Evolutionary conservation across 2,888 invertebrate genomes (phyloP).

Genomic region (Polyommatus iphigenia): DNA sequence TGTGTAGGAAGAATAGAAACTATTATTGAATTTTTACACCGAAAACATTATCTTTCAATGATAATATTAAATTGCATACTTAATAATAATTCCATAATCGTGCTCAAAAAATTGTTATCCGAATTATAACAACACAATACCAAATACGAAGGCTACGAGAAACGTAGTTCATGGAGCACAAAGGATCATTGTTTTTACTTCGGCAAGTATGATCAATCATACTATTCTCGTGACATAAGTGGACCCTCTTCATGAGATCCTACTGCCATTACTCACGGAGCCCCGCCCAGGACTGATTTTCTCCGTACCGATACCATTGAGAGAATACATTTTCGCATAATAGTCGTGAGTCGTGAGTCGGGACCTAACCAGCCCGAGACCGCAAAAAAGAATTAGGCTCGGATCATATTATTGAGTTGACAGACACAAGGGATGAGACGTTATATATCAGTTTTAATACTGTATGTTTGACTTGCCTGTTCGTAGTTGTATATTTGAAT

Average conservation of each 20-base stretch:
- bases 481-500: background rate
- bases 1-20: background rate
- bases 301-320: constrained; percentile 43
- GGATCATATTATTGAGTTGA: background rate
- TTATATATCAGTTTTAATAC: background rate
- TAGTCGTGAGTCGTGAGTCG: background rate
- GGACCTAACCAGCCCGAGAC: constrained; percentile 15
- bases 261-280: constrained; percentile 75
- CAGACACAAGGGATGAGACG: background rate
- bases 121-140: constrained; percentile 15
- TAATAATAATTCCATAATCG: background rate
- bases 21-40: background rate
- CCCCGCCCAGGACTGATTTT: constrained; percentile 73
- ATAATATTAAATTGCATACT: background rate
- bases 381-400: constrained; percentile 37
- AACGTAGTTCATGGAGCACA: constrained; percentile 46
- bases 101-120: background rate
- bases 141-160: constrained; percentile 35
- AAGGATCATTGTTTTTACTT: constrained; percentile 69
- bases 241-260: constrained; percentile 76
- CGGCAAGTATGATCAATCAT: constrained; percentile 75
- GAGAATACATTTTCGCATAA: constrained; percentile 25
- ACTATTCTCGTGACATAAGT: constrained; percentile 75
- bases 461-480: background rate
- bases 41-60: no score